Evolutionary conservation across 2,797 vertebrate genomes (phyloP).

Genomic region (Octomys mimax): DNA sequence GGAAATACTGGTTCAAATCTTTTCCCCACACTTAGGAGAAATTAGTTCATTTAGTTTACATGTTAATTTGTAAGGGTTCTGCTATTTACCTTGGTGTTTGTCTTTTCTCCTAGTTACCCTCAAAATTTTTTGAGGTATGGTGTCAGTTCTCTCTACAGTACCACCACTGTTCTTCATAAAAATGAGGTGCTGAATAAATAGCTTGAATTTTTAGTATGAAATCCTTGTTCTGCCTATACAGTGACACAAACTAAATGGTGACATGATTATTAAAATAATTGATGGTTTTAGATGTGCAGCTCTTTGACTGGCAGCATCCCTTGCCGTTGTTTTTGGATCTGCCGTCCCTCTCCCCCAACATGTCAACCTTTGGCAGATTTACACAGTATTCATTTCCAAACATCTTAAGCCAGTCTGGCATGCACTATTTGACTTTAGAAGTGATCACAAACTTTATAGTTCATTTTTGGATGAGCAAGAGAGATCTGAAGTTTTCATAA

Average conservation of each 20-base stretch:
- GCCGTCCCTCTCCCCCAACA: background rate
- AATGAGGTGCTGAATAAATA: background rate
- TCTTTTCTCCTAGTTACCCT: background rate
- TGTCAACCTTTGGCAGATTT: background rate
- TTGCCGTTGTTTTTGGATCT: background rate
- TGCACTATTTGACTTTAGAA: background rate
- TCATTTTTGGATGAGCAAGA: conserved; percentile 33
- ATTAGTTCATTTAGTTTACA: background rate
- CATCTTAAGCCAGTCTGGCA: background rate
- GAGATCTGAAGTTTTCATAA: conserved; percentile 25
- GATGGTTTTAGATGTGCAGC: background rate
- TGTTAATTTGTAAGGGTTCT: background rate
- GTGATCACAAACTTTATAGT: background rate
- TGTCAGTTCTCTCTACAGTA: background rate
- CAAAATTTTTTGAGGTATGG: background rate
- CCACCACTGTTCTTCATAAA: background rate
- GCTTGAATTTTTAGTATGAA: background rate
- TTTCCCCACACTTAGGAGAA: background rate
- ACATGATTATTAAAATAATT: background rate
- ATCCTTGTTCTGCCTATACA: background rate
- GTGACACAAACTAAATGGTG: background rate
- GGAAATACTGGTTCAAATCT: background rate
- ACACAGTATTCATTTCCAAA: background rate
- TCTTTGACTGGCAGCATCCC: background rate
- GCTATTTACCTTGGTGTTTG: background rate